These are phyloP conservation scores for Dasyprocta punctata DNA, from an alignment of 2,113 vertebrate species.

Conservation along the genomic window DNA sequence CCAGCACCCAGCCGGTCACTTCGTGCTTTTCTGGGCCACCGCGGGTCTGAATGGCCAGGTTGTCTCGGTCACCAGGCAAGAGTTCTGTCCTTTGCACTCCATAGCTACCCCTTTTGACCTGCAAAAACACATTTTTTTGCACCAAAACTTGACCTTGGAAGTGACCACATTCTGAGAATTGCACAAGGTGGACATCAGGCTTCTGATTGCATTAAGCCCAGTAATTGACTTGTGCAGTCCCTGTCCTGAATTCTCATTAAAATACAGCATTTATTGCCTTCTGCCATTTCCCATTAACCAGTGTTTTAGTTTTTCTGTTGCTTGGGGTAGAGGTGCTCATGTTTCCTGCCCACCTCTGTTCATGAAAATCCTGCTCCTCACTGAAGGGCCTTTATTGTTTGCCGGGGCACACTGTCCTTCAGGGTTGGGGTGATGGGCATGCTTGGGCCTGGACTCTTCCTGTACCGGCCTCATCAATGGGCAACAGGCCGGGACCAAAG, in stretches of 20 bases:
- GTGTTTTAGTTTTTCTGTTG: not conserved
- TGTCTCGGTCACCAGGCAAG: slow-evolving; percentile 94
- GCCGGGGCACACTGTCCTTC: not conserved
- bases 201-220: not conserved
- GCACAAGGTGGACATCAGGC: not conserved
- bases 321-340: not conserved
- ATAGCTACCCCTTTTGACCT: slow-evolving; percentile 85
- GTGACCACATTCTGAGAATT: not conserved
- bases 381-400: not conserved
- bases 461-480: not conserved
- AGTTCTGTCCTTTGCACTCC: slow-evolving; percentile 89
- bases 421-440: not conserved
- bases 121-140: not conserved
- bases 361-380: not conserved
- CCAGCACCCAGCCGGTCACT: slow-evolving; percentile 97
- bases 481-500: not conserved
- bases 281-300: not conserved
- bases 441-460: not conserved
- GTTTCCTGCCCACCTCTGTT: not conserved
- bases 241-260: not conserved
- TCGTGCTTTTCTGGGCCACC: slow-evolving; percentile 97
- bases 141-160: not conserved
- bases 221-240: not conserved
- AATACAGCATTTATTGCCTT: not conserved
- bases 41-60: slow-evolving; percentile 95